Evolutionary conservation across 2,113 vertebrate species (phyloP).

Genomic region (Crotalus horridus): DNA sequence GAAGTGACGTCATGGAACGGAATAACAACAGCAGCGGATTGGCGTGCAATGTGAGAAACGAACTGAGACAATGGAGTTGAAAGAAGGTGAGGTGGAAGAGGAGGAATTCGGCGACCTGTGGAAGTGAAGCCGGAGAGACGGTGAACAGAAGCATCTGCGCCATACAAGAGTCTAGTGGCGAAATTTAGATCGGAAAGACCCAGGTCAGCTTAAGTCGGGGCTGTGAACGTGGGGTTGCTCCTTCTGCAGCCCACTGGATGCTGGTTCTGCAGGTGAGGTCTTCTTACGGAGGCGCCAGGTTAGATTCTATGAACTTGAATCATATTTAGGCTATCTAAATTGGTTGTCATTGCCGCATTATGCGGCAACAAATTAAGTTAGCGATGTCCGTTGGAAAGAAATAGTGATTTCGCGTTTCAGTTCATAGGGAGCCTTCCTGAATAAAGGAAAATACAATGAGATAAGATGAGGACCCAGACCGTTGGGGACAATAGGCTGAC

Average conservation of each 20-base stretch:
- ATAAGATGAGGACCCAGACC: neutral
- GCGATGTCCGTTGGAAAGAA: neutral
- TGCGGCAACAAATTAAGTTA: neutral
- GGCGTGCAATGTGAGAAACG: neutral
- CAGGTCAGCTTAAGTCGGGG: neutral
- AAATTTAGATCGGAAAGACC: neutral
- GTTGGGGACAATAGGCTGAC: neutral
- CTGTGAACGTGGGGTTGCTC: neutral
- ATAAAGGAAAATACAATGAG: neutral
- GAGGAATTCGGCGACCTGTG: neutral
- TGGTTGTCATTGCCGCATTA: neutral
- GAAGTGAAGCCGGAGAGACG: neutral
- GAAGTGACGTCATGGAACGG: constrained; percentile 3
- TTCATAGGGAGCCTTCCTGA: neutral
- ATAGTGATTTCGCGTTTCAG: neutral
- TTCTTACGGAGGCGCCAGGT: neutral
- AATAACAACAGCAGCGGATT: neutral
- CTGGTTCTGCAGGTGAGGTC: neutral
- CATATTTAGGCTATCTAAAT: neutral
- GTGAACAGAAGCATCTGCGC: rapidly evolving
- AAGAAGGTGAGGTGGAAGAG: rapidly evolving
- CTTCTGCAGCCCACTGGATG: neutral
- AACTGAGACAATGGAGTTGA: neutral
- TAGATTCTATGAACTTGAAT: neutral
- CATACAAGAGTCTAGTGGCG: neutral